phyloP scores from a whole-genome alignment of 2,797 vertebrate genomes.

The Rousettus madagascariensis region DNA sequence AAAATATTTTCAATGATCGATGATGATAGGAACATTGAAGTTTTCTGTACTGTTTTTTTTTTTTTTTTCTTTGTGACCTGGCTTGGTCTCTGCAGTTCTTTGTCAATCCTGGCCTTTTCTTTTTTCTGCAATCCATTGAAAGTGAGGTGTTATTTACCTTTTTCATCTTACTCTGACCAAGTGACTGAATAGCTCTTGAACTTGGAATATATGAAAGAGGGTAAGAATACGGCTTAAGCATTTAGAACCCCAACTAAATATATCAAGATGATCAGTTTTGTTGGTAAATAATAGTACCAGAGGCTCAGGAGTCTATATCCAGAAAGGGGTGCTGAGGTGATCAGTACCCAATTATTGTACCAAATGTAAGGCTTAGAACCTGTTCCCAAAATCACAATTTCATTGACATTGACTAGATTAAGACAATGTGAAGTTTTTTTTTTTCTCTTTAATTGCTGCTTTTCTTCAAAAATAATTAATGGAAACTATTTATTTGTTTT shows the following conservation, averaged over 20 bases:
- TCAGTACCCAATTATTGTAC: not conserved
- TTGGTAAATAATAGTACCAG: not conserved
- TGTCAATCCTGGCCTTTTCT: not conserved
- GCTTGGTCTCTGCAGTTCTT: not conserved
- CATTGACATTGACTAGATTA: not conserved
- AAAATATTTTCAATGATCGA: not conserved
- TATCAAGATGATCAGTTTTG: not conserved
- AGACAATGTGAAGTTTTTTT: not conserved
- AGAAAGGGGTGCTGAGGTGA: not conserved
- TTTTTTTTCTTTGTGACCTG: not conserved
- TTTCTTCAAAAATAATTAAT: not conserved
- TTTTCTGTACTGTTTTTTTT: not conserved
- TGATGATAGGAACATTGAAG: not conserved
- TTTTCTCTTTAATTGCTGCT: not conserved
- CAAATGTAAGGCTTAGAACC: not conserved
- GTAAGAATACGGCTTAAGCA: not conserved
- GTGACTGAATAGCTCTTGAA: not conserved
- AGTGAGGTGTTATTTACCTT: not conserved
- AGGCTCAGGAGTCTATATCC: not conserved
- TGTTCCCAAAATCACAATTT: not conserved
- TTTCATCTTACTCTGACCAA: not conserved
- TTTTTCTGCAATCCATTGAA: not conserved
- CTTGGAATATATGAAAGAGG: not conserved
- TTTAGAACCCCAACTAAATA: not conserved
- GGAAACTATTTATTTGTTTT: not conserved